Evolutionary conservation across 2,113 vertebrate genomes (phyloP), one percentile per base, ranked within the genome.

Genomic region (Abramis brama): DNA sequence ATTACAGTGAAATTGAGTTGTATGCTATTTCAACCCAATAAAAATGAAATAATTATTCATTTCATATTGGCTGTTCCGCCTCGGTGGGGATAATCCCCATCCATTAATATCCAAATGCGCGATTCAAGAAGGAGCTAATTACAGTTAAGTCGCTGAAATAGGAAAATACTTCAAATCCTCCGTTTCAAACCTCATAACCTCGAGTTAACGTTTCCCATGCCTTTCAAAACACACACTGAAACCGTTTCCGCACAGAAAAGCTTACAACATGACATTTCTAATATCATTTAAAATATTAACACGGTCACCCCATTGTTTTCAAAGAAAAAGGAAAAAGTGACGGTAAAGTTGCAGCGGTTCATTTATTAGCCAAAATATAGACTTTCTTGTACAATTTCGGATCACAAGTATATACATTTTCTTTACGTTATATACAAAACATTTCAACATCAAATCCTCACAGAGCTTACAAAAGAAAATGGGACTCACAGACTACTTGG

Each of bases 331-430:
- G 8, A 52, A 92, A 91, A 90, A 59, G 84, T 79, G 86, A 13
- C 55, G 78, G 91, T 96, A 97, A 98, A 98, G 96, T 98, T 97
- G 96, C 96, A 98, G 96, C 96, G 96, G 95, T 97, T 99, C 97
- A 96, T 99, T 99, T 99, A 99, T 99, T 99, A 99, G 97, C 97
- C 97, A 99, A 99, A 99, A 99, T 99, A 99, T 97, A 99, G 96
- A 98, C 96, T 99, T 99, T 98, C 96, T 99, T 97, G 97, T 99
- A 99, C 98, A 99, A 97, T 99, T 98, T 89, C 96, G 96, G 96
- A 97, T 99, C 97, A 97, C 97, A 97, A 95, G 85, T 99, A 99
- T 99, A 96, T 99, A 99, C 97, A 99, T 95, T 96, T 97, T 95
- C 94, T 95, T 96, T 95, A 96, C 96, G 92, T 94, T 98, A 98